Evolutionary conservation across 1,140 invertebrate genomes (phyloP).

Genomic region (Achatina immaculata): DNA sequence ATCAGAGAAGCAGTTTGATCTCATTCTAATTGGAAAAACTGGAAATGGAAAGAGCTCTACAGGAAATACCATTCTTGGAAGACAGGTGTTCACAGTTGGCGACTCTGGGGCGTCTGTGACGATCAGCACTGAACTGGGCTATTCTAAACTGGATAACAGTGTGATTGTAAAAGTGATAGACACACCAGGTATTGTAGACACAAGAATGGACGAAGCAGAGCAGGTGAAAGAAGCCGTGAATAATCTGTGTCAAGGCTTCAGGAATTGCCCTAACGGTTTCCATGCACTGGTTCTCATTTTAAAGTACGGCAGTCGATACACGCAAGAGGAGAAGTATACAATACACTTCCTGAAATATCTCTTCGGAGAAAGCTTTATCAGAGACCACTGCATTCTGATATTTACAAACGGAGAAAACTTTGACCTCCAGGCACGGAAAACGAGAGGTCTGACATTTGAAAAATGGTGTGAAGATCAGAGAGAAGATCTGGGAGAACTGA

Average conservation of each 20-base stretch:
- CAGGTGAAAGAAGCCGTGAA: background rate
- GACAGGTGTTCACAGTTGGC: background rate
- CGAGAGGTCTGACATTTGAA: background rate
- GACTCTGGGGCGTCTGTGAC: background rate
- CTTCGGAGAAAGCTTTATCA: background rate
- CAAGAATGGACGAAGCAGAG: background rate
- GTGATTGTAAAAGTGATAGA: background rate
- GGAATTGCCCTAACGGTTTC: background rate
- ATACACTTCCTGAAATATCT: background rate
- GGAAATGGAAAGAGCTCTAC: conserved; percentile 13
- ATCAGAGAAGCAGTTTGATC: too few relatives aligned
- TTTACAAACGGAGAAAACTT: background rate
- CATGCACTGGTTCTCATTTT: background rate
- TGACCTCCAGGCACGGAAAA: background rate
- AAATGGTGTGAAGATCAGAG: conserved; percentile 5
- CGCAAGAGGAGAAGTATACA: background rate
- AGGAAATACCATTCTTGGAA: conserved; percentile 16
- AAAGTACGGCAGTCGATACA: background rate
- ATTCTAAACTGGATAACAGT: too few relatives aligned
- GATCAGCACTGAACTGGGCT: background rate
- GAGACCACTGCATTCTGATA: background rate
- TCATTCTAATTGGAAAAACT: background rate
- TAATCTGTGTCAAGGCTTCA: too few relatives aligned
- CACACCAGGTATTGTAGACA: background rate
- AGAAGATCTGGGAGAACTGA: background rate